phyloP scores from a whole-genome alignment of 2,888 invertebrate genomes.

The Amblyteles armatorius region DNA sequence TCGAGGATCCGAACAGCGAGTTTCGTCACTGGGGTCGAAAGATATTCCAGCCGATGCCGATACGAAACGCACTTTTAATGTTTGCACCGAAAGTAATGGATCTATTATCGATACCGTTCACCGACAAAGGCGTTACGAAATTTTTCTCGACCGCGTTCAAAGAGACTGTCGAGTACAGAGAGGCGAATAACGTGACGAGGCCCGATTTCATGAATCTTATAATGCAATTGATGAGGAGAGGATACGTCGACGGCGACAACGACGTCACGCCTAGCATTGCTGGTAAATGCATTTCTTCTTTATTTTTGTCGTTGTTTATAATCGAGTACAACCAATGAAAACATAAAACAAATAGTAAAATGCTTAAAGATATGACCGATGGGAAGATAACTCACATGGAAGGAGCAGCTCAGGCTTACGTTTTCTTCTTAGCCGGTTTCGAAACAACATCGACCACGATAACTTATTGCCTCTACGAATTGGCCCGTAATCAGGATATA shows the following conservation, averaged over 20 bases:
- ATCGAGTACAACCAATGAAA: neutral
- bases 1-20: slow-evolving; percentile 76
- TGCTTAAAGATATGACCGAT: slow-evolving; percentile 51
- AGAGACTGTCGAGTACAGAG: slow-evolving; percentile 79
- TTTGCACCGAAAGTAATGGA: slow-evolving; percentile 76
- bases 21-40: slow-evolving; percentile 78
- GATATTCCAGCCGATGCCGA: slow-evolving; percentile 68
- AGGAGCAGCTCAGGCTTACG: slow-evolving; percentile 84
- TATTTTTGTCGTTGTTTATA: neutral
- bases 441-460: slow-evolving; percentile 85
- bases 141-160: slow-evolving; percentile 82
- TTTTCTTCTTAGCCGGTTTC: slow-evolving; percentile 85
- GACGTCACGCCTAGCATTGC: slow-evolving; percentile 48
- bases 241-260: slow-evolving; percentile 74
- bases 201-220: slow-evolving; percentile 82
- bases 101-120: slow-evolving; percentile 74
- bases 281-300: slow-evolving; percentile 25
- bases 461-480: slow-evolving; percentile 84
- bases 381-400: slow-evolving; percentile 81
- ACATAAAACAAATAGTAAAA: neutral
- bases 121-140: slow-evolving; percentile 69
- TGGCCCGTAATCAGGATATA: slow-evolving; percentile 83
- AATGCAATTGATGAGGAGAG: slow-evolving; percentile 79
- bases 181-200: slow-evolving; percentile 76
- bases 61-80: slow-evolving; percentile 68